A percentile compares a stretch with the other conserved stretches of the same genome.
These are phyloP conservation scores for Ommatoiulus sabulosus DNA, from an alignment of 2,888 invertebrate genomes.

Conservation along the genomic window DNA sequence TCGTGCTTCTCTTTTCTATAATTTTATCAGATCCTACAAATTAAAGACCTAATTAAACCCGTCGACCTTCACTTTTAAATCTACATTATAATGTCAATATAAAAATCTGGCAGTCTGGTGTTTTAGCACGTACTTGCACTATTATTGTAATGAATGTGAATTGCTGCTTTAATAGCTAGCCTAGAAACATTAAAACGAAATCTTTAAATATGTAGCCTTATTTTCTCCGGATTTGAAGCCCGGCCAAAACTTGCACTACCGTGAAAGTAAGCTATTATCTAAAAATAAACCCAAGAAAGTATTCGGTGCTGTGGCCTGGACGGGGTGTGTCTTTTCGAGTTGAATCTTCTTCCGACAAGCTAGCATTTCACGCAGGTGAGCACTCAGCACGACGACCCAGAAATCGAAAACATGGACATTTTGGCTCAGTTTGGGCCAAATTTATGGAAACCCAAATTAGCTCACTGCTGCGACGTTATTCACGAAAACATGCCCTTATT, in stretches of 20 bases:
- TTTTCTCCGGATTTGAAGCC: neutral
- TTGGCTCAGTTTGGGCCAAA: constrained; percentile 23
- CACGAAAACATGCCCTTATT: constrained; percentile 6
- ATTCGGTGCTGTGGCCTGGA: neutral
- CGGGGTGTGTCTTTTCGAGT: neutral
- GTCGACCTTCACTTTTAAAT: neutral
- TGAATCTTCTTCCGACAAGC: neutral
- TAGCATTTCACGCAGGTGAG: constrained; percentile 32
- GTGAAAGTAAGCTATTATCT: constrained; percentile 24
- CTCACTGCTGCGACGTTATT: neutral
- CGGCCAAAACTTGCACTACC: constrained; percentile 18
- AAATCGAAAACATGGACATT: neutral
- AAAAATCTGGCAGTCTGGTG: neutral
- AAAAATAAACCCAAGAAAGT: constrained; percentile 34
- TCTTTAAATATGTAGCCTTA: neutral
- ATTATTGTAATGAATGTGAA: neutral
- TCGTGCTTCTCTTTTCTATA: neutral
- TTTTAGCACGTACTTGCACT: constrained; percentile 28
- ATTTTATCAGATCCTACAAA: neutral
- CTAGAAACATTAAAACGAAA: constrained; percentile 5
- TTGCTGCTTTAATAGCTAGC: constrained; percentile 17
- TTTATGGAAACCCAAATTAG: constrained; percentile 40
- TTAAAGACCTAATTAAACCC: neutral
- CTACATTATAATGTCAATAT: neutral
- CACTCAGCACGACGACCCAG: neutral